Evolutionary conservation across 2,113 vertebrate species (phyloP).

Genomic region (Gasterosteus nipponicus): DNA sequence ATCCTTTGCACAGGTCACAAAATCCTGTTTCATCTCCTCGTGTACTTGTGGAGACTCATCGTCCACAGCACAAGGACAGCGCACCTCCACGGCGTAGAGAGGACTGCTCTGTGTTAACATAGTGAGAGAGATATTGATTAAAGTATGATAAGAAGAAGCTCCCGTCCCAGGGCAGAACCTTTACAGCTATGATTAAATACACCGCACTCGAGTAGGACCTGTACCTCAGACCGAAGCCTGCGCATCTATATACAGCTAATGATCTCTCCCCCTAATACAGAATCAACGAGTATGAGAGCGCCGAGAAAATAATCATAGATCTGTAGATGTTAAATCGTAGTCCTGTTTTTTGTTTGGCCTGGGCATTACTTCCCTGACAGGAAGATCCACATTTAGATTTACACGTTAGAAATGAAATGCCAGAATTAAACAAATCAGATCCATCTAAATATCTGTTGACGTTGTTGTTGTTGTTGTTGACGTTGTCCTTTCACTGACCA

Average conservation of each 20-base stretch:
- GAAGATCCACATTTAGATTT: background rate
- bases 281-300: conserved; percentile 28
- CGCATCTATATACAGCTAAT: conserved; percentile 52
- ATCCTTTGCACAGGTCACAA: conserved; percentile 20
- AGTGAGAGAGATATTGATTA: conserved; percentile 80
- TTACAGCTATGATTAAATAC: conserved; percentile 77
- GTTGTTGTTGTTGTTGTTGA: background rate
- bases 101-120: conserved; percentile 78
- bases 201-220: conserved; percentile 56
- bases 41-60: conserved; percentile 38
- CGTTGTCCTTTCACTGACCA: background rate
- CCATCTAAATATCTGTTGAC: background rate
- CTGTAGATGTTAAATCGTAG: conserved; percentile 25
- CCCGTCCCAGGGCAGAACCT: conserved; percentile 72
- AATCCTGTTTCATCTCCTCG: conserved; percentile 20
- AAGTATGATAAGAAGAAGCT: conserved; percentile 82
- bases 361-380: background rate
- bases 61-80: conserved; percentile 34
- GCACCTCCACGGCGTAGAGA: conserved; percentile 38
- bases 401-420: background rate
- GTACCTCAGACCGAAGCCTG: conserved; percentile 57
- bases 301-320: conserved; percentile 22
- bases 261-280: conserved; percentile 32
- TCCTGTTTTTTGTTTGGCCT: background rate
- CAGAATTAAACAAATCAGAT: background rate